Percentiles rank a stretch among this genome's conserved stretches.
Conservation (phyloP, 2,888 invertebrate genomes). For the Volucella bombylans region DNA sequence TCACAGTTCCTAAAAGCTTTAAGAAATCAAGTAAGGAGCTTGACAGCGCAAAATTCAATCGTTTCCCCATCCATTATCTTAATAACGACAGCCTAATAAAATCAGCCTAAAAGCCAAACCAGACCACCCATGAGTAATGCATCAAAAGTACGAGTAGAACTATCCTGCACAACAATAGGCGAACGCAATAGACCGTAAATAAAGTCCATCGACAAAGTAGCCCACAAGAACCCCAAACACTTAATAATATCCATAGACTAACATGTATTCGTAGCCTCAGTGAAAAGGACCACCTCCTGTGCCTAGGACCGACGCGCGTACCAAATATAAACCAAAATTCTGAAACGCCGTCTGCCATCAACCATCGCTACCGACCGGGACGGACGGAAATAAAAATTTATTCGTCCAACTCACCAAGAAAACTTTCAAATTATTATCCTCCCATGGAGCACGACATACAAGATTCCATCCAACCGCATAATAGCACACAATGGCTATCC, state of each 20-base stretch:
- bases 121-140: conserved; percentile 60
- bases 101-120: conserved; percentile 33
- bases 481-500: conserved; percentile 50
- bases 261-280: not conserved
- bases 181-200: conserved; percentile 65
- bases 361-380: no score
- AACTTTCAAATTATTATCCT: conserved; percentile 66
- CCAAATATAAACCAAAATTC: conserved; percentile 63
- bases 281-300: not conserved
- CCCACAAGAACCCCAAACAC: conserved; percentile 44
- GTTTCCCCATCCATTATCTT: conserved; percentile 4
- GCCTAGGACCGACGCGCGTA: conserved; percentile 13
- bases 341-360: not conserved
- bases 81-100: conserved; percentile 13
- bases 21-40: no score
- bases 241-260: conserved; percentile 31
- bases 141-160: conserved; percentile 38
- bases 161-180: conserved; percentile 57
- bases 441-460: conserved; percentile 44
- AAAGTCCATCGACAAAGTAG: conserved; percentile 61
- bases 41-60: not conserved
- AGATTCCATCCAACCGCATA: conserved; percentile 58
- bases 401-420: conserved; percentile 64
- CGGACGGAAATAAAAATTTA: conserved; percentile 67
- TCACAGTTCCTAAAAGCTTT: no score